phyloP scores from a whole-genome alignment of 2,797 vertebrate species.

The Okamejei kenojei region DNA sequence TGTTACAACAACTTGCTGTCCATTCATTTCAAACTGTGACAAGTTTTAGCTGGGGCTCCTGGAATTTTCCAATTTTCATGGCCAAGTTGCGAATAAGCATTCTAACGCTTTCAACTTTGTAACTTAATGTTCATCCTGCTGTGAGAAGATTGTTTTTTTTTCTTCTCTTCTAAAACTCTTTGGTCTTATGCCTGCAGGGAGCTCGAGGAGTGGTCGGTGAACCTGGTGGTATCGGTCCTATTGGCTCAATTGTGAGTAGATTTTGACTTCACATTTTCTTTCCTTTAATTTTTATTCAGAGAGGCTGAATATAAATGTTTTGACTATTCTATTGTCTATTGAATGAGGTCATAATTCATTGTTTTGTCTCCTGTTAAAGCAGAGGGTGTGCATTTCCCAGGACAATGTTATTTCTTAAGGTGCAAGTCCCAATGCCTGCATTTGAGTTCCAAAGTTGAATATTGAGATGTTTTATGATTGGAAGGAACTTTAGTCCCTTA shows the following conservation, averaged over 20 bases:
- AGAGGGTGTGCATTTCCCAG: too few relatives aligned
- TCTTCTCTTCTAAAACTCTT: constrained; percentile 3
- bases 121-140: background rate
- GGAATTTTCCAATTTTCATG: background rate
- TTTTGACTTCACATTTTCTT: background rate
- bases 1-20: background rate
- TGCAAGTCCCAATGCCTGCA: too few relatives aligned
- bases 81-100: background rate
- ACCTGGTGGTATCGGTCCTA: constrained; percentile 78
- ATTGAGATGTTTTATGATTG: too few relatives aligned
- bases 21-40: background rate
- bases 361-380: too few relatives aligned
- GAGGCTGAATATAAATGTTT: background rate
- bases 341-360: too few relatives aligned
- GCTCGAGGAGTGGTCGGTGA: constrained; percentile 80
- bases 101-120: background rate
- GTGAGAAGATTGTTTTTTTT: background rate
- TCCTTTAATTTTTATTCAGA: background rate
- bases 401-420: too few relatives aligned
- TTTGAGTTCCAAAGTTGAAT: too few relatives aligned
- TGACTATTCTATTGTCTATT: too few relatives aligned
- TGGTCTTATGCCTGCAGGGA: constrained; percentile 60
- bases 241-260: constrained; percentile 75
- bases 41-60: background rate
- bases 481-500: too few relatives aligned